phyloP scores from a whole-genome alignment of 2,113 vertebrate genomes.

The Takifugu flavidus region DNA sequence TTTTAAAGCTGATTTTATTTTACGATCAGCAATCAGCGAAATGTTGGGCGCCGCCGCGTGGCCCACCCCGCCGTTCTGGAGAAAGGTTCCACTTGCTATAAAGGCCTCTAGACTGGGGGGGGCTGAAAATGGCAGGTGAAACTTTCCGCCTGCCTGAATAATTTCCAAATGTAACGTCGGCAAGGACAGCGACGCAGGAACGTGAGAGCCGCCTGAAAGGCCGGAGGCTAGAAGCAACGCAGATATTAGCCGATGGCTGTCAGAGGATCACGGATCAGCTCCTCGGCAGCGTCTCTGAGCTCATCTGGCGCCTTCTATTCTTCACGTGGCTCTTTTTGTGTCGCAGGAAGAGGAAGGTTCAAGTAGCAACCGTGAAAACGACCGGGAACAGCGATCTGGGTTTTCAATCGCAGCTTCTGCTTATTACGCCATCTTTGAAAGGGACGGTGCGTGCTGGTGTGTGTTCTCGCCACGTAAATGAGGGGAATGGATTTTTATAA shows the following conservation, averaged over 20 bases:
- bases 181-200: slow-evolving; percentile 50
- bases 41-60: slow-evolving; percentile 79
- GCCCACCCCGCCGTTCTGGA: slow-evolving; percentile 77
- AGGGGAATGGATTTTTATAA: too few relatives aligned
- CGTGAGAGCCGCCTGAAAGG: slow-evolving; percentile 51
- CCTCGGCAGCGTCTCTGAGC: slow-evolving; percentile 54
- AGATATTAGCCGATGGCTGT: slow-evolving; percentile 40
- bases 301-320: slow-evolving; percentile 50
- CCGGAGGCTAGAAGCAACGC: slow-evolving; percentile 51
- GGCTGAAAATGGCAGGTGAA: slow-evolving; percentile 76
- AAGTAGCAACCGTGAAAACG: slow-evolving; percentile 7
- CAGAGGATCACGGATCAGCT: slow-evolving; percentile 21
- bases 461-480: background rate
- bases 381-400: too few relatives aligned
- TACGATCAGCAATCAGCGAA: slow-evolving; percentile 86
- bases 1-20: slow-evolving; percentile 86
- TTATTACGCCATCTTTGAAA: too few relatives aligned
- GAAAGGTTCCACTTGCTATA: slow-evolving; percentile 75
- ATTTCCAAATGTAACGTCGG: slow-evolving; percentile 68
- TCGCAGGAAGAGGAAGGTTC: slow-evolving; percentile 41
- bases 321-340: slow-evolving; percentile 31
- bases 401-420: too few relatives aligned
- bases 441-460: too few relatives aligned
- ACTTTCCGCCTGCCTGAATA: slow-evolving; percentile 78
- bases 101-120: slow-evolving; percentile 67